Base-by-base conservation (phyloP, 2,888 invertebrate genomes). In the Acholoe squamosa region DNA sequence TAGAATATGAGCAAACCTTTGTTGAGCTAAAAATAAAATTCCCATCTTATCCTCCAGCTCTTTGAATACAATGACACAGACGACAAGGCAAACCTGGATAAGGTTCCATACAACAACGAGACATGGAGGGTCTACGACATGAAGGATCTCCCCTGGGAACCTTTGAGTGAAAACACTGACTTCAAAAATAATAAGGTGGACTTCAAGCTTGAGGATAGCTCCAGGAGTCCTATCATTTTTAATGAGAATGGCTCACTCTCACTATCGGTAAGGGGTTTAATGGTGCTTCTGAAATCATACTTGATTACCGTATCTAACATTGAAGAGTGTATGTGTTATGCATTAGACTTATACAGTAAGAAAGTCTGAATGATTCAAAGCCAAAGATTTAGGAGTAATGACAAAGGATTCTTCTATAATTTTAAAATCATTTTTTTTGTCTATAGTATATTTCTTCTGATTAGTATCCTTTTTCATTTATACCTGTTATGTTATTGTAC, bases 1-100 rank as follows among this genome's bases (percentile, higher is more conserved):
- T n/a, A n/a, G n/a, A n/a, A n/a, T n/a, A n/a, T n/a, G n/a, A n/a
- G n/a, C n/a, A n/a, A n/a, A n/a, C n/a, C n/a, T n/a, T n/a, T n/a
- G n/a, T n/a, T n/a, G n/a, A n/a, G n/a, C n/a, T 43, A 43, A 10
- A 43, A 43, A 10, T 43, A 43, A 43, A 43, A 43, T 43, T 43
- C 10, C 3, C 43, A 54, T 61, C 84, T 22, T 56, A 54, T 86
- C 56, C 91, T 90, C 90, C 92, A 94, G 94, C 89, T 94, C 25
- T 92, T 93, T 34, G 94, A 95, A 88, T 95, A 94, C 90, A 93
- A 94, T 92, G 95, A 95, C 91, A 92, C 92, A 0, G 31, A 93
- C 12, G 94, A 95, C 90, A 71, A 90, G 19, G 94, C 95, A 1
- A 56, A 90, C 31, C 33, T 90, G 31, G 43, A 61, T 5, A 61